Conservation (phyloP, 2,888 invertebrate genomes). For the Nomada fucata region DNA sequence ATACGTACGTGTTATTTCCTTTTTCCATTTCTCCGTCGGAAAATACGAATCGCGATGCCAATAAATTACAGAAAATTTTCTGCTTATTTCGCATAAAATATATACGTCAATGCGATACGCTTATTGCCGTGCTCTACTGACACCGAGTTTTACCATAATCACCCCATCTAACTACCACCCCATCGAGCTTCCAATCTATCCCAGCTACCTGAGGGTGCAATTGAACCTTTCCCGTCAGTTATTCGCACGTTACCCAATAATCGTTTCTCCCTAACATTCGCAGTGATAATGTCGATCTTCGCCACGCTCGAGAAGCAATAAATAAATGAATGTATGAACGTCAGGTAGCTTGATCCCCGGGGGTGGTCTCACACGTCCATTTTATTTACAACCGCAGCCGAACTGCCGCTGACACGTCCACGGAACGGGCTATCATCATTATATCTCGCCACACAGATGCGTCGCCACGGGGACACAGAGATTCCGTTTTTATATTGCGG, state of each 20-base stretch:
- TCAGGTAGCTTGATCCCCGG: constrained; percentile 67
- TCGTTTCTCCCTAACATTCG: constrained; percentile 21
- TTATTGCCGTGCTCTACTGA: too few species aligned
- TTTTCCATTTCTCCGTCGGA: too few species aligned
- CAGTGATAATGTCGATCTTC: constrained; percentile 55
- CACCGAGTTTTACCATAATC: too few species aligned
- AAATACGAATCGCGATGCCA: too few species aligned
- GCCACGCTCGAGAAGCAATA: constrained; percentile 48
- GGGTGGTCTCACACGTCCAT: constrained; percentile 56
- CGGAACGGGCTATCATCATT: constrained; percentile 66
- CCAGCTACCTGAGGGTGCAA: neutral
- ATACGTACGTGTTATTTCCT: too few species aligned
- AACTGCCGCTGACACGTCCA: constrained; percentile 37
- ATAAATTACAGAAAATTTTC: too few species aligned
- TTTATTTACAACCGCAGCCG: constrained; percentile 41
- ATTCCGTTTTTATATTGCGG: constrained; percentile 64
- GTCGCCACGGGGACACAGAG: constrained; percentile 53
- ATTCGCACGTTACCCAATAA: neutral
- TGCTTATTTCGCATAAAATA: too few species aligned
- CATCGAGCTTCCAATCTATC: too few species aligned
- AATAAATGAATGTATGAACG: constrained; percentile 57
- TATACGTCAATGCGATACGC: too few species aligned
- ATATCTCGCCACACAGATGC: constrained; percentile 66
- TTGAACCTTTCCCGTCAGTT: neutral
- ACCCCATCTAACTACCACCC: too few species aligned